Percentiles rank a stretch among this genome's conserved stretches.
Conservation (phyloP, 2,888 invertebrate species). For the Pyrrhia umbra region DNA sequence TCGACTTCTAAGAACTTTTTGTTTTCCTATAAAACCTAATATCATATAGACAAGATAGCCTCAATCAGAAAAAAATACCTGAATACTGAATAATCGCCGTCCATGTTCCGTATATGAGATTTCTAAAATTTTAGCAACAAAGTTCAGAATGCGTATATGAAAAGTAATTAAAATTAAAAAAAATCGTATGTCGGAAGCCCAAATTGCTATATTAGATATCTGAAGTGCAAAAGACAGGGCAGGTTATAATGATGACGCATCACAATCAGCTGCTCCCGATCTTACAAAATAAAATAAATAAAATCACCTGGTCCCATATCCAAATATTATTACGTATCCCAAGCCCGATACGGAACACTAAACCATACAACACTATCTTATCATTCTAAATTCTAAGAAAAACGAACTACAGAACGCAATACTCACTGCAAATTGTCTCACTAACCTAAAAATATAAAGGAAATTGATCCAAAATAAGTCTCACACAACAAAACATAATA, state of each 20-base stretch:
- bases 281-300: not conserved
- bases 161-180: too few relatives aligned
- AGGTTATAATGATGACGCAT: too few relatives aligned
- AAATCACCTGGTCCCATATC: slow-evolving; percentile 1
- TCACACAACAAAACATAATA: slow-evolving; percentile 63
- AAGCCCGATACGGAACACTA: slow-evolving; percentile 35
- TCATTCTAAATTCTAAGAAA: slow-evolving; percentile 52
- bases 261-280: not conserved
- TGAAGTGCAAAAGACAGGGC: too few relatives aligned
- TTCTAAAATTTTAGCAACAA: too few relatives aligned
- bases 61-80: slow-evolving; percentile 16
- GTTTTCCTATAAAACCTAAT: slow-evolving; percentile 26
- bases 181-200: too few relatives aligned
- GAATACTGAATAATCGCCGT: not conserved
- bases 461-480: slow-evolving; percentile 46
- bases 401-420: slow-evolving; percentile 20
- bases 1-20: slow-evolving; percentile 40
- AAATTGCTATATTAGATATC: too few relatives aligned
- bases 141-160: too few relatives aligned
- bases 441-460: slow-evolving; percentile 54
- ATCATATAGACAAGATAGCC: slow-evolving; percentile 37
- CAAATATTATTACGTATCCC: not conserved
- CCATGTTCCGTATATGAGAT: slow-evolving; percentile 26
- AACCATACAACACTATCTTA: slow-evolving; percentile 54
- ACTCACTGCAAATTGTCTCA: slow-evolving; percentile 32